phyloP scores from a whole-genome alignment of 2,797 vertebrate species.

The Sebastes oblongus region DNA sequence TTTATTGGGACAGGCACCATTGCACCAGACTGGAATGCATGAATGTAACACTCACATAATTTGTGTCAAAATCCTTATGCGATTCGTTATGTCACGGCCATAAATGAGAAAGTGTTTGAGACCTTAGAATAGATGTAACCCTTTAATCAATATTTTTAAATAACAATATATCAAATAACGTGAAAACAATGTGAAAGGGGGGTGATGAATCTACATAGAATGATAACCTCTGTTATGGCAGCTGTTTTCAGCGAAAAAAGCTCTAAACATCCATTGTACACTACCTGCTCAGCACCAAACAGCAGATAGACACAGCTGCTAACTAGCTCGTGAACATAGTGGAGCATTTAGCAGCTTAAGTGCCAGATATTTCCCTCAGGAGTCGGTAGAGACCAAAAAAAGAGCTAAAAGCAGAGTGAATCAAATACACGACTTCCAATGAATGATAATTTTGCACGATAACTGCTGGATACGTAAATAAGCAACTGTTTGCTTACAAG shows the following conservation, averaged over 20 bases:
- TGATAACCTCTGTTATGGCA: background rate
- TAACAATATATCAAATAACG: background rate
- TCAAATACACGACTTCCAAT: background rate
- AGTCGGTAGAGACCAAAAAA: background rate
- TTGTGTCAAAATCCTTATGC: background rate
- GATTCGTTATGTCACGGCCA: background rate
- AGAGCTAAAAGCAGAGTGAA: background rate
- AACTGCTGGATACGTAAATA: background rate
- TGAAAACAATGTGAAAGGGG: background rate
- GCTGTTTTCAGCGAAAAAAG: background rate
- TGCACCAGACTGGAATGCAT: slow-evolving; percentile 1
- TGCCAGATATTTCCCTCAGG: background rate
- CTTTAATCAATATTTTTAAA: background rate
- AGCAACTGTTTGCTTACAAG: background rate
- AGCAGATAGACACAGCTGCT: background rate
- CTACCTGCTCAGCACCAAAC: background rate
- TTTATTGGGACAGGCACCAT: background rate
- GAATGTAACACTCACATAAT: background rate
- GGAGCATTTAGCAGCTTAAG: background rate
- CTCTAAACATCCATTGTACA: background rate
- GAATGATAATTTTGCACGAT: background rate
- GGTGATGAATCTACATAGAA: background rate
- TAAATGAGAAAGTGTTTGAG: background rate
- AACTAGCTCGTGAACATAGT: background rate
- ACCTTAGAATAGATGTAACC: background rate